Percentiles rank a stretch among this genome's conserved stretches.
Evolutionary conservation across 2,888 invertebrate species (phyloP).

Genomic region (Euplexia lucipara): DNA sequence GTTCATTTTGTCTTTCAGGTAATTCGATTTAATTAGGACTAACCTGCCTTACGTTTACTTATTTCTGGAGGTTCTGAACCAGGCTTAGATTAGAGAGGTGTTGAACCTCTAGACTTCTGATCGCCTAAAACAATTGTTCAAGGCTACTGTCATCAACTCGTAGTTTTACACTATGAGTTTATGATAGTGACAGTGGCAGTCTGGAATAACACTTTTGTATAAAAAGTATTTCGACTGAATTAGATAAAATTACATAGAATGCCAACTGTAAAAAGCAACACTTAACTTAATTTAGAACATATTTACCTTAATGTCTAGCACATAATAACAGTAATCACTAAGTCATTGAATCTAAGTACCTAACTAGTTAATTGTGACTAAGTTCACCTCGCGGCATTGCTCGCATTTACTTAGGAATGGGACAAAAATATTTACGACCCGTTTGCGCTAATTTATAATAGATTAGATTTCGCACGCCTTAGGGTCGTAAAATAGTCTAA

Average conservation of each 20-base stretch:
- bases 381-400: conserved; percentile 37
- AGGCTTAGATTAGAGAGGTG: not conserved
- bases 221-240: not conserved
- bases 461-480: conserved; percentile 47
- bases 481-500: conserved; percentile 30
- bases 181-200: no score
- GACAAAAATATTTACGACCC: conserved; percentile 48
- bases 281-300: conserved; percentile 27
- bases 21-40: not conserved
- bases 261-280: not conserved
- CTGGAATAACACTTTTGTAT: not conserved
- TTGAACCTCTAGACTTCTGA: not conserved
- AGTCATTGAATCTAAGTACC: conserved; percentile 33
- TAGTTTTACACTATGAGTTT: no score
- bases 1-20: not conserved
- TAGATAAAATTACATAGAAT: not conserved
- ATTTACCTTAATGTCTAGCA: conserved; percentile 27
- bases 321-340: conserved; percentile 47
- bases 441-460: conserved; percentile 49
- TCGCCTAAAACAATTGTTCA: not conserved
- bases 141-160: not conserved
- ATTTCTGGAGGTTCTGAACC: not conserved
- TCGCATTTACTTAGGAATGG: conserved; percentile 38
- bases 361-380: conserved; percentile 33
- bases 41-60: not conserved